phyloP scores from a whole-genome alignment of 2,797 vertebrate genomes.

The Rousettus madagascariensis region DNA sequence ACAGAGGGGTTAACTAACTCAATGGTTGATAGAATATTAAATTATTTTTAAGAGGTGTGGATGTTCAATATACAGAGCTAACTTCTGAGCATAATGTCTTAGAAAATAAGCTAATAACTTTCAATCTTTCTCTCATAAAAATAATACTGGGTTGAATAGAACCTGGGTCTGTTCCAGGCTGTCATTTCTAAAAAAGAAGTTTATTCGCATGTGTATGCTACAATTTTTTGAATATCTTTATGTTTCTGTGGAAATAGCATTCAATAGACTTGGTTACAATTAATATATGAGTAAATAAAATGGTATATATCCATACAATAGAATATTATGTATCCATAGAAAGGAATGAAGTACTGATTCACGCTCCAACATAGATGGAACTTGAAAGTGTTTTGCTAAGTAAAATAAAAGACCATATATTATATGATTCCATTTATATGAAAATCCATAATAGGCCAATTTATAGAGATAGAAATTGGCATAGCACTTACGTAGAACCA shows the following conservation, averaged over 20 bases:
- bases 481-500: background rate
- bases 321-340: background rate
- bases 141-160: background rate
- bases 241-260: background rate
- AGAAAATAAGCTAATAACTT: background rate
- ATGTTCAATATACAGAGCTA: constrained; percentile 6
- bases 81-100: background rate
- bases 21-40: background rate
- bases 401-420: background rate
- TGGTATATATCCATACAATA: background rate
- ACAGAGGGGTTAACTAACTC: constrained; percentile 8
- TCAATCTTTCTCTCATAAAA: background rate
- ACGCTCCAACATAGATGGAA: background rate
- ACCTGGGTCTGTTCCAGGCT: background rate
- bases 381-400: background rate
- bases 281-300: constrained; percentile 26
- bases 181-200: background rate
- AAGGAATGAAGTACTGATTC: background rate
- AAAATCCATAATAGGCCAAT: background rate
- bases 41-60: background rate
- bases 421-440: background rate
- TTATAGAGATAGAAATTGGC: background rate
- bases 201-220: background rate
- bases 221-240: background rate
- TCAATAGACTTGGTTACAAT: background rate